Conservation (phyloP, 2,888 invertebrate genomes). For the Ctena decussata region DNA sequence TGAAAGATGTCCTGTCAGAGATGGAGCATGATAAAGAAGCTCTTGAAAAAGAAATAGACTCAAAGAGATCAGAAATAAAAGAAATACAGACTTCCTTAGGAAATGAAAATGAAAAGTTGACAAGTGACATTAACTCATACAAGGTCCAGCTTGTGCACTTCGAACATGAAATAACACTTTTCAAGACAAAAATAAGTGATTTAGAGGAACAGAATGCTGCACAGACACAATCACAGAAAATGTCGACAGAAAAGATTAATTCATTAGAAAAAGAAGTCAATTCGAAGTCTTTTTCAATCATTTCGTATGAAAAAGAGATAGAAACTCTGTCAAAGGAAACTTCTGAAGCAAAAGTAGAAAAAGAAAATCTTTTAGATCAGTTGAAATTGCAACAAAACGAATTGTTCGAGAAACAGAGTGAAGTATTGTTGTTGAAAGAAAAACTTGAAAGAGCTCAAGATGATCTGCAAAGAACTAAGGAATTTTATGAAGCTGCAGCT, state of each 20-base stretch:
- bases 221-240: conserved; percentile 35
- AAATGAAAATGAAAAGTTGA: conserved; percentile 11
- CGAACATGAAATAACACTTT: conserved; percentile 35
- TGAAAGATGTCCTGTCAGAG: not conserved
- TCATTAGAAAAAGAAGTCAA: conserved; percentile 46
- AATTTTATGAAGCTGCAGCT: conserved; percentile 55
- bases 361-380: conserved; percentile 29
- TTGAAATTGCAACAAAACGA: conserved; percentile 50
- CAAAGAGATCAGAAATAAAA: conserved; percentile 5
- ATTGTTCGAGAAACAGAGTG: conserved; percentile 64
- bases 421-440: conserved; percentile 50
- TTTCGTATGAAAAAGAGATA: conserved; percentile 51
- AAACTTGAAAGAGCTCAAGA: conserved; percentile 46
- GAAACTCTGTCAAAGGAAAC: conserved; percentile 41
- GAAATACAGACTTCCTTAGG: conserved; percentile 2
- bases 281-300: conserved; percentile 29
- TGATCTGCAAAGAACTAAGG: conserved; percentile 56
- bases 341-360: conserved; percentile 28
- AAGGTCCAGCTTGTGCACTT: conserved; percentile 22
- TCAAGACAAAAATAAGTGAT: conserved; percentile 35
- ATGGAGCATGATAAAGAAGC: conserved; percentile 13
- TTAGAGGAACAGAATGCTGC: conserved; percentile 18
- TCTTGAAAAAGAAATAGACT: conserved; percentile 13
- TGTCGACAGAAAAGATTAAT: conserved; percentile 36
- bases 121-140: conserved; percentile 22